Base-by-base conservation (phyloP, 2,888 invertebrate species). In the Drosophila peninsularis region DNA sequence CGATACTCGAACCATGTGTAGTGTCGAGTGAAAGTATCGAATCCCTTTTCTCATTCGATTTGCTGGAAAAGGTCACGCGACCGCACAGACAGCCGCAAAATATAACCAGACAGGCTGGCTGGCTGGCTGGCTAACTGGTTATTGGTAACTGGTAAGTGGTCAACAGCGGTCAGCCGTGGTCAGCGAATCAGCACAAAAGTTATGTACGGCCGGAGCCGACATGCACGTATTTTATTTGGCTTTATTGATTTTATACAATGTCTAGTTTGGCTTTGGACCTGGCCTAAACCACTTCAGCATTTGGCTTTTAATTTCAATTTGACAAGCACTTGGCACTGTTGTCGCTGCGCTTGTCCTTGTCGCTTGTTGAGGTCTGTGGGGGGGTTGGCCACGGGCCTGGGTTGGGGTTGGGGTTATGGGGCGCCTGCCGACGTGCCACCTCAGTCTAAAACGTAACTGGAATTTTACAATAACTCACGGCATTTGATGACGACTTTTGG, bases 291-390 rank as follows among this genome's bases (percentile, higher is more conserved):
- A 53, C 65, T 71, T 70, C 66, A 73, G 76, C 80, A 76, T 85
- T 84, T 80, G 75, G 74, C 78, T 85, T 85, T 87, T 87, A 87
- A 85, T 87, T 87, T 85, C 82, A 82, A 87, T 84, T 87, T 82
- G 88, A 85, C 82, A 87, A 82, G 84, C 87, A 84, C 75, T 83
- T 79, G 85, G 68, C 85, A 72, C 61, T 81, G 78, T 77, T 78
- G 58, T 58, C 54, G 52, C n/a, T 57, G 17, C 13, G 27, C 6
- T 10, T 44, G 41, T 45, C 10, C 41, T 77, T 78, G 58, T 58
- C 27, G 9, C 36, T 4, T 34, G 5, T 39, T 45, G 30, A 50
- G 41, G 37, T 13, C 0, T 32, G 21, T 9, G 10, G 17, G 17
- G 32, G 32, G 10, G 9, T 32, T 32, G n/a, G n/a, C n/a, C n/a